Base-by-base conservation (phyloP, 2,113 vertebrate species). In the Chloroceryle aenea region DNA sequence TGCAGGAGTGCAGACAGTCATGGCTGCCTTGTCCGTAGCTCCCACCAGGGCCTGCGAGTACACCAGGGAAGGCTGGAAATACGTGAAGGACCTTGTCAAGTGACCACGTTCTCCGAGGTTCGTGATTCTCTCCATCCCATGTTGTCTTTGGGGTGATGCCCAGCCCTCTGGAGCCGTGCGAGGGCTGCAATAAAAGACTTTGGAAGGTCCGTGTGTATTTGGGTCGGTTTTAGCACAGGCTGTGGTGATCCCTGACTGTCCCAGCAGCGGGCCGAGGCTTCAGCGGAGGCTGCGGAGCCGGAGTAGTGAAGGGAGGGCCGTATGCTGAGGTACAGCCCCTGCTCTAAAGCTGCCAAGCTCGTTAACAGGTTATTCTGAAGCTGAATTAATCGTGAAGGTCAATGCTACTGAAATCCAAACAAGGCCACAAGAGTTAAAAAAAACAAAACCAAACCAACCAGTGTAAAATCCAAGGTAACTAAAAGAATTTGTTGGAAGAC, bases 1-100 rank as follows among this genome's bases (percentile, higher is more conserved):
- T 97, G 30, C 98, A 99, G 99, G 99, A 58, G 98, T 99, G 68
- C 97, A 98, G 87, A 97, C 68, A 34, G 97, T 98, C 14, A 98
- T 99, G 97, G 98, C 98, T 23, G 83, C 98, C 40, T 98, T 99
- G 85, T 99, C 99, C 0, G 97, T 97, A 43, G 99, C 98, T 56
- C 99, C 99, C 29, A 97, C 97, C 94, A 99, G 97, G 95, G 97
- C 97, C 77, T 90, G 93, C 47, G 98, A 99, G 53, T 99, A 99
- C 96, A 97, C 98, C 42, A 94, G 16, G 48, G 98, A 99, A 77
- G 98, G 98, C 89, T 90, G 99, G 97, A 98, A 99, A 36, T 99
- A 99, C 0, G 12, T 99, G 71, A 99, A 98, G 94, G 97, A 99
- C 22, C 98, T 98, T 22, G 62, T 96, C 89, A 99, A 99, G 94